Percentiles rank a stretch among this genome's conserved stretches.
Conservation (phyloP, 1,140 invertebrate species). For the Littorina saxatilis region DNA sequence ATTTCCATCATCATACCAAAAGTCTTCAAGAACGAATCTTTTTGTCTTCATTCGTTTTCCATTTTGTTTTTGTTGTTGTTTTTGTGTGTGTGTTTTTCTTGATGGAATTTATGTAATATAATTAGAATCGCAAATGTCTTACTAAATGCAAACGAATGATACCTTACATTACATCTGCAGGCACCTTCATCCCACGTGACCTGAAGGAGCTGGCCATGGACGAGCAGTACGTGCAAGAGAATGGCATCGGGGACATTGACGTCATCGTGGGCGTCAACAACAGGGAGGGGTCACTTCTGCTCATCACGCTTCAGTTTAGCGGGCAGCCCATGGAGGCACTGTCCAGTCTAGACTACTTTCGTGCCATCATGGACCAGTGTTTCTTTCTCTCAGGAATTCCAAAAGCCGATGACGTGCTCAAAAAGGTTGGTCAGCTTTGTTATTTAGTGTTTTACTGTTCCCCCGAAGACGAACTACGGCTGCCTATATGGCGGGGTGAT, state of each 20-base stretch:
- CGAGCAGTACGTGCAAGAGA: conserved; percentile 16
- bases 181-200: background rate
- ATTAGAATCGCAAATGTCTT: too few relatives aligned
- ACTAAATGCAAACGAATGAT: too few relatives aligned
- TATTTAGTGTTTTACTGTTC: too few relatives aligned
- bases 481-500: too few relatives aligned
- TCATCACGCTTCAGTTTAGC: background rate
- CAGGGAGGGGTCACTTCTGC: background rate
- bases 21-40: too few relatives aligned
- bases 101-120: too few relatives aligned
- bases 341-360: background rate
- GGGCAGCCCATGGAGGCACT: background rate
- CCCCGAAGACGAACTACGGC: too few relatives aligned
- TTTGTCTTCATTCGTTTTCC: too few relatives aligned
- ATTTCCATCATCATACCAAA: too few relatives aligned
- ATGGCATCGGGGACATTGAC: conserved; percentile 2
- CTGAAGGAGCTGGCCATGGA: background rate
- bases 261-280: conserved; percentile 22
- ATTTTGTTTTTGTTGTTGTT: too few relatives aligned
- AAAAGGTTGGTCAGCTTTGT: conserved; percentile 6
- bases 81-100: too few relatives aligned
- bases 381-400: background rate
- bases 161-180: background rate
- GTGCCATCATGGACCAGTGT: background rate
- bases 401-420: background rate